Evolutionary conservation across 2,888 invertebrate species (phyloP).

Genomic region (Artemia sinica): DNA sequence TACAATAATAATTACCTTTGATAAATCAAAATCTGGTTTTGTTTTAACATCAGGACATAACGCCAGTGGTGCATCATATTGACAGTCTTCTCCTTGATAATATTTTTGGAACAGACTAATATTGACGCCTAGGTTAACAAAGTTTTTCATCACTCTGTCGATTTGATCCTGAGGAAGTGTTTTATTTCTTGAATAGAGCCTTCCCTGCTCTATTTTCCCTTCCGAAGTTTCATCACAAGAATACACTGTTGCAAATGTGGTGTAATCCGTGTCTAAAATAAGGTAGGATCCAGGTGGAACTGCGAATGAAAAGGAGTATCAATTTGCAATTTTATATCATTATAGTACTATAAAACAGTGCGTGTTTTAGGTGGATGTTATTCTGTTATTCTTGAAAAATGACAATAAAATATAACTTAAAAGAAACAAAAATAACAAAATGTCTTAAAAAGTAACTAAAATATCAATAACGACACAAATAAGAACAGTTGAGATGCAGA

Average conservation of each 20-base stretch:
- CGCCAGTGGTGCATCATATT: not conserved
- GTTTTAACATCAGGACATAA: too few relatives aligned
- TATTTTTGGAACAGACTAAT: constrained; percentile 15
- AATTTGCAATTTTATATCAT: too few relatives aligned
- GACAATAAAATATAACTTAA: too few relatives aligned
- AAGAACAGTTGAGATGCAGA: too few relatives aligned
- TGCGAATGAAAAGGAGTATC: not conserved
- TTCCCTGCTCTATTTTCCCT: constrained; percentile 22
- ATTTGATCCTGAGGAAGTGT: constrained; percentile 17
- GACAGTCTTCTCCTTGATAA: constrained; percentile 19
- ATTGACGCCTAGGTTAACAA: constrained; percentile 17
- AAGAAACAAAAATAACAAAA: too few relatives aligned
- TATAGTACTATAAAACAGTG: too few relatives aligned
- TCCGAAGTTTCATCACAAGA: constrained; percentile 23
- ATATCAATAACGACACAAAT: too few relatives aligned
- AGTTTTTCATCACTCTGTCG: constrained; percentile 6
- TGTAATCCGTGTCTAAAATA: constrained; percentile 27
- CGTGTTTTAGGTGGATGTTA: too few relatives aligned
- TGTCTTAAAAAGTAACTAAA: too few relatives aligned
- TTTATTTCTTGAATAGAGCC: constrained; percentile 22
- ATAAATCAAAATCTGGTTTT: too few relatives aligned
- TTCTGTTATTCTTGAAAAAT: too few relatives aligned
- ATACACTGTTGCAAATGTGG: constrained; percentile 25
- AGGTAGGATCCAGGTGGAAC: constrained; percentile 24
- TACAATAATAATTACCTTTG: too few relatives aligned